Percentiles rank a stretch among this genome's conserved stretches.
Conservation (phyloP, 2,113 vertebrate genomes). For the Patagioenas fasciata region DNA sequence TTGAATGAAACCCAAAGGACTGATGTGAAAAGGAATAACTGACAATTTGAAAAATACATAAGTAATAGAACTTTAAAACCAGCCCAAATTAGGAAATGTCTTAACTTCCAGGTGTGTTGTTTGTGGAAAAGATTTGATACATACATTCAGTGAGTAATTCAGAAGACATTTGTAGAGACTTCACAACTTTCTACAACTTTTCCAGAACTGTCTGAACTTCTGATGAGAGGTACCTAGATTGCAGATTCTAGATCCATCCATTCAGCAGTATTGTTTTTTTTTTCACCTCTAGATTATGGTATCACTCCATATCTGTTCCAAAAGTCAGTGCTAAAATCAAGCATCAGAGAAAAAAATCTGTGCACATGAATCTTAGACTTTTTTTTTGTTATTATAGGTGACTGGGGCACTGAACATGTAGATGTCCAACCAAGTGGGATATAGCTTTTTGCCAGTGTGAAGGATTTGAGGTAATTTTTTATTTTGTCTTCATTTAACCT, state of each 20-base stretch:
- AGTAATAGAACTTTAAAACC: neutral
- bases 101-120: neutral
- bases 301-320: neutral
- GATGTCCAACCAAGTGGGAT: neutral
- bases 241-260: neutral
- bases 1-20: neutral
- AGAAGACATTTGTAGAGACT: neutral
- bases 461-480: neutral
- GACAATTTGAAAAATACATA: neutral
- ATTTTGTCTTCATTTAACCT: neutral
- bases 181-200: neutral
- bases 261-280: neutral
- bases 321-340: neutral
- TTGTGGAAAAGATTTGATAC: neutral
- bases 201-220: neutral
- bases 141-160: neutral
- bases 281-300: neutral
- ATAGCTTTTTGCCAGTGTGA: neutral
- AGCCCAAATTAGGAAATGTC: neutral
- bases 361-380: neutral
- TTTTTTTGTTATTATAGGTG: neutral
- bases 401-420: neutral
- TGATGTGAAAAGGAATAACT: neutral
- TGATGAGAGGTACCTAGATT: neutral
- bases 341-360: neutral